Conservation (phyloP, 2,797 vertebrate species). For the Lagorchestes hirsutus region DNA sequence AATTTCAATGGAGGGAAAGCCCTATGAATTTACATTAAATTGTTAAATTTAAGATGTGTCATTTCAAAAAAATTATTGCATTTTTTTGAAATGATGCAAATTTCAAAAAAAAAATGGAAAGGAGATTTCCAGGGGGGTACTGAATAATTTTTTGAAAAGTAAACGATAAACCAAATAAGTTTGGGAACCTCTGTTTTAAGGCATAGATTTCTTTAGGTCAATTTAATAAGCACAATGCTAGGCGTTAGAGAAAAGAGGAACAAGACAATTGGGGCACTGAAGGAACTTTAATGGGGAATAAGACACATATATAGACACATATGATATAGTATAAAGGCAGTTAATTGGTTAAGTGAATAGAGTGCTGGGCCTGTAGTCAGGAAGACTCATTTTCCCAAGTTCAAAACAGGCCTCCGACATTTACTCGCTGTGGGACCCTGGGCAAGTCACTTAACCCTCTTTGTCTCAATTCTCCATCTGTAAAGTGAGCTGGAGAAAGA, state of each 20-base stretch:
- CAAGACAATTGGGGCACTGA: neutral
- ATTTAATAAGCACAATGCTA: neutral
- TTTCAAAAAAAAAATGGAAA: too few relatives aligned
- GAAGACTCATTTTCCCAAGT: neutral
- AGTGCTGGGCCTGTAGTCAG: neutral
- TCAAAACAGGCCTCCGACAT: neutral
- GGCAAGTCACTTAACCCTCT: neutral
- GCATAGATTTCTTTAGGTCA: neutral
- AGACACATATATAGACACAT: neutral
- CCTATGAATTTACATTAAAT: too few relatives aligned
- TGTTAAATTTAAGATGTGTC: too few relatives aligned
- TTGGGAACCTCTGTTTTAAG: neutral
- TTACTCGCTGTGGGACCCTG: neutral
- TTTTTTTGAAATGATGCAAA: too few relatives aligned
- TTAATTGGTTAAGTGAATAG: neutral
- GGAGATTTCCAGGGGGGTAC: too few relatives aligned
- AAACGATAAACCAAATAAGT: too few relatives aligned
- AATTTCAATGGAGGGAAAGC: too few relatives aligned
- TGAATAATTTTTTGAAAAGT: too few relatives aligned
- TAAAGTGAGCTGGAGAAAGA: neutral
- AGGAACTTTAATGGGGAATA: neutral
- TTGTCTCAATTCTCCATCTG: neutral
- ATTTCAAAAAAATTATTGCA: too few relatives aligned
- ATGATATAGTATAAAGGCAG: too few relatives aligned
- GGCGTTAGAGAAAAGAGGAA: neutral